Conservation (phyloP, 2,113 vertebrate species). For the Burhinus bistriatus region DNA sequence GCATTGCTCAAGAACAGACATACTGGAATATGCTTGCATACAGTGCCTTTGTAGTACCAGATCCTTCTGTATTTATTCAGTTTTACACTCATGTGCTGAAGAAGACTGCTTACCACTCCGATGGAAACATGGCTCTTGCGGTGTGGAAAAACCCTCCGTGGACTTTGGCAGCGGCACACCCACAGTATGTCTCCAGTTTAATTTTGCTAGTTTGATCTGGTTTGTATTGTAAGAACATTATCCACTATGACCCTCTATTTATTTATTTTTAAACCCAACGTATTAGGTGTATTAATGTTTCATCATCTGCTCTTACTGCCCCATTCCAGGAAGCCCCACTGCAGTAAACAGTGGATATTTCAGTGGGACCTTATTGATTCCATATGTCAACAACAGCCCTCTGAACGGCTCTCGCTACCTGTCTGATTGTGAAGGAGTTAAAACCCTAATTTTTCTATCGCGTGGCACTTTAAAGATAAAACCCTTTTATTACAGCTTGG, state of each 20-base stretch:
- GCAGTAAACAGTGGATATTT: neutral
- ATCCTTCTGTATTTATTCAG: neutral
- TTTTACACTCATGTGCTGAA: neutral
- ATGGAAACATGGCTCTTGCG: neutral
- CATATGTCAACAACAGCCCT: neutral
- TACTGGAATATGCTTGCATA: neutral
- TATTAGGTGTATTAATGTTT: neutral
- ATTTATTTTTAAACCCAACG: neutral
- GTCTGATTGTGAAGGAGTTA: neutral
- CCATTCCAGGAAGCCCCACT: neutral
- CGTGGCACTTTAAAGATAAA: neutral
- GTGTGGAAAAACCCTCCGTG: neutral
- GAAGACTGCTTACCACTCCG: neutral
- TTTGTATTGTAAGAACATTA: neutral
- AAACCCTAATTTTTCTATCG: slow-evolving; percentile 8
- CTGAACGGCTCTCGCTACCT: neutral
- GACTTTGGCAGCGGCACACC: neutral
- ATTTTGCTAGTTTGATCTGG: neutral
- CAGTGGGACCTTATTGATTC: neutral
- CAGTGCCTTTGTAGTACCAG: neutral
- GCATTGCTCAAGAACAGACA: neutral
- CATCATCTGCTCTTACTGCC: neutral
- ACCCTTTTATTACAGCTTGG: neutral
- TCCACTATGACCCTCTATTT: neutral
- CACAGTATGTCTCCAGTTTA: neutral